Percentiles rank a stretch among this genome's conserved stretches.
Conservation (phyloP, 2,888 invertebrate genomes). For the Eupithecia abbreviata region DNA sequence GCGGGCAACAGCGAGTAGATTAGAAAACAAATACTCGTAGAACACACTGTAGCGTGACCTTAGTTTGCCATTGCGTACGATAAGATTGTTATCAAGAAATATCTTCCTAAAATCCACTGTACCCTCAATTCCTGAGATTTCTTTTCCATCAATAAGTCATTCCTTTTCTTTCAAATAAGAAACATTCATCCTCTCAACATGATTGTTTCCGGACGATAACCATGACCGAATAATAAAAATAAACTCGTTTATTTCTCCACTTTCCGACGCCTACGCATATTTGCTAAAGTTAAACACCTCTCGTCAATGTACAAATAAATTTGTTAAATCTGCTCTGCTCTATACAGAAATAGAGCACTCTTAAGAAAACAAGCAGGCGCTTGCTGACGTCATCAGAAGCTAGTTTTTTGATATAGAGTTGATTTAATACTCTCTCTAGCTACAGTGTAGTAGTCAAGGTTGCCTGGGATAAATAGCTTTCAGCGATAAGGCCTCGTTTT, state of each 20-base stretch:
- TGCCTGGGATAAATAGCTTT: too few relatives aligned
- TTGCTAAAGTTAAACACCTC: conserved; percentile 44
- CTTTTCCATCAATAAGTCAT: too few relatives aligned
- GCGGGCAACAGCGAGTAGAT: too few relatives aligned
- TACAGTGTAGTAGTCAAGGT: neutral
- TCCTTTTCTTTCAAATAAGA: neutral
- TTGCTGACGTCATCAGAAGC: conserved; percentile 5
- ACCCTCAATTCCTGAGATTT: too few relatives aligned
- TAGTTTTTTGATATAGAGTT: neutral
- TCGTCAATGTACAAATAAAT: conserved; percentile 52
- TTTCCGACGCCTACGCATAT: conserved; percentile 19
- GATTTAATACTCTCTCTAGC: neutral
- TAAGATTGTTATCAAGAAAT: too few relatives aligned
- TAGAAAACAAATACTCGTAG: too few relatives aligned
- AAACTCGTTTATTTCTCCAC: conserved; percentile 27
- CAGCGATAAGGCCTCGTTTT: too few relatives aligned
- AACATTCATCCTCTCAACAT: neutral
- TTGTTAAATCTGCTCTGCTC: conserved; percentile 42
- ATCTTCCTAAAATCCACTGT: too few relatives aligned
- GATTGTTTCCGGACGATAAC: conserved; percentile 16
- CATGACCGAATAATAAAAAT: conserved; percentile 21
- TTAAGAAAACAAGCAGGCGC: conserved; percentile 5
- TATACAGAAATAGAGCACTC: conserved; percentile 25
- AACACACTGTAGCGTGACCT: too few relatives aligned
- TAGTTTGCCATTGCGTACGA: too few relatives aligned